A percentile compares a stretch with the other conserved stretches of the same genome.
phyloP scores from a whole-genome alignment of 2,888 invertebrate species.

The Endomychus coccineus region DNA sequence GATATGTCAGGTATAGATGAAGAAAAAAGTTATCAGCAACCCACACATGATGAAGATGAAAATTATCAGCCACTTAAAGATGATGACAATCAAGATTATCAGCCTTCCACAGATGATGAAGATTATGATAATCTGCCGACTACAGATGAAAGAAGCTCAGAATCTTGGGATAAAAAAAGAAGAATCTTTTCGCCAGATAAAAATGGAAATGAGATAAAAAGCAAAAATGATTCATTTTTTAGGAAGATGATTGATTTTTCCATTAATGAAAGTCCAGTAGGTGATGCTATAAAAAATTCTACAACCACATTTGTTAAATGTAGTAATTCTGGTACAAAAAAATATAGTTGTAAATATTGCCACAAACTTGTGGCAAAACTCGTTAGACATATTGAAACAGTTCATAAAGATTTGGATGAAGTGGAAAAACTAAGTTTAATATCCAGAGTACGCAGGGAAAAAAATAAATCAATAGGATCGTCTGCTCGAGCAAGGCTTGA shows the following conservation, averaged over 20 bases:
- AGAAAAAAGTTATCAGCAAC: too few species aligned
- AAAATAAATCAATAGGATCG: background rate
- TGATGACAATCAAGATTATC: too few species aligned
- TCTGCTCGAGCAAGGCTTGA: constrained; percentile 1
- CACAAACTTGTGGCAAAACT: constrained; percentile 3
- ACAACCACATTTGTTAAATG: background rate
- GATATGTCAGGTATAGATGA: too few species aligned
- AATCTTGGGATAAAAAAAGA: too few species aligned
- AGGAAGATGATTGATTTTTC: constrained; percentile 1
- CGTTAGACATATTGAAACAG: constrained; percentile 3
- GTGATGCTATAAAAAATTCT: background rate
- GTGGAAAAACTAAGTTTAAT: constrained; percentile 4
- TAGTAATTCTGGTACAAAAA: constrained; percentile 3
- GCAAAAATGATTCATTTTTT: too few species aligned
- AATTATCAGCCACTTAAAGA: too few species aligned
- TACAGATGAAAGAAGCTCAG: too few species aligned
- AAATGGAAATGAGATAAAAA: too few species aligned
- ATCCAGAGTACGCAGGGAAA: background rate
- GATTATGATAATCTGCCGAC: too few species aligned
- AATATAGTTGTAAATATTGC: constrained; percentile 7
- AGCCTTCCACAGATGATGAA: too few species aligned
- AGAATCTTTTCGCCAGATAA: too few species aligned
- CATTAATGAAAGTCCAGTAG: background rate
- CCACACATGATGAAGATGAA: too few species aligned
- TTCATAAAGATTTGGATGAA: constrained; percentile 7